These are phyloP conservation scores for Acholoe squamosa DNA, from an alignment of 2,888 invertebrate species.

Conservation along the genomic window DNA sequence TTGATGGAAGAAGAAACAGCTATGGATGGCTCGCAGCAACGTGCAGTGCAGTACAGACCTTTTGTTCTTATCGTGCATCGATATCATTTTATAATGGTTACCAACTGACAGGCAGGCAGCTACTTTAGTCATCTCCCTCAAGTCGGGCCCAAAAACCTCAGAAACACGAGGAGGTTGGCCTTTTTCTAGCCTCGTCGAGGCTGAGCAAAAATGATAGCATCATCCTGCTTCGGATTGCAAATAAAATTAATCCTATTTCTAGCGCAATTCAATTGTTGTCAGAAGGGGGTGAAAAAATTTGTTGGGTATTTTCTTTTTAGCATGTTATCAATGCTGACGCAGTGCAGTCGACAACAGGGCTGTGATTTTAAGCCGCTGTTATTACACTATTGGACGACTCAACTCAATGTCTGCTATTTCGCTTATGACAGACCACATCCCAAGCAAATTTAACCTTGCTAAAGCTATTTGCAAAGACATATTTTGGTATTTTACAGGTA, in stretches of 20 bases:
- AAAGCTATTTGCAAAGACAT: no score
- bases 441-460: no score
- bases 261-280: slow-evolving; percentile 50
- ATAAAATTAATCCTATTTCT: slow-evolving; percentile 50
- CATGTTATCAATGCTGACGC: slow-evolving; percentile 28
- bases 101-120: background rate
- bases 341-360: slow-evolving; percentile 32
- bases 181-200: slow-evolving; percentile 33
- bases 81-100: slow-evolving; percentile 31
- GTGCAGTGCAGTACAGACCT: background rate
- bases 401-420: slow-evolving; percentile 10
- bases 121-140: slow-evolving; percentile 37
- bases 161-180: slow-evolving; percentile 27
- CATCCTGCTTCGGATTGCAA: slow-evolving; percentile 45
- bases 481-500: no score
- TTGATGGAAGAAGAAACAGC: background rate
- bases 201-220: slow-evolving; percentile 44
- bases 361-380: background rate
- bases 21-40: background rate
- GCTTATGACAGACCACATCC: background rate
- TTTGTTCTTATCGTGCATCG: slow-evolving; percentile 31
- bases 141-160: background rate
- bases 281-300: background rate
- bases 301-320: slow-evolving; percentile 15
- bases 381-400: slow-evolving; percentile 7